phyloP scores from a whole-genome alignment of 1,140 invertebrate species.

The Drosophila tsacasi region DNA sequence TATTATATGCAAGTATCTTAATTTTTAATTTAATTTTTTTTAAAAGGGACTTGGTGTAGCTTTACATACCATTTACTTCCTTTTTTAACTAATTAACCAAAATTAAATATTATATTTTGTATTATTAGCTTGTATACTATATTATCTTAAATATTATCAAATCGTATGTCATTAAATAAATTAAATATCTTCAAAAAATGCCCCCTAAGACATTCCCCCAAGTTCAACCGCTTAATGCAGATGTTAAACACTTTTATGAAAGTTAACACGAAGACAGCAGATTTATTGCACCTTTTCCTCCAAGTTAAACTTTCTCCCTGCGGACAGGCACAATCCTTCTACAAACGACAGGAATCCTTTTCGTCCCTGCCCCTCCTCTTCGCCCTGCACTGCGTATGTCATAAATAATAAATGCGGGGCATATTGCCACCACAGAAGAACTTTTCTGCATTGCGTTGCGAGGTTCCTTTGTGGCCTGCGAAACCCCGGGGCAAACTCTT shows the following conservation, averaged over 20 bases:
- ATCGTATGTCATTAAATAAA: background rate
- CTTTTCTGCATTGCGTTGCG: conserved; percentile 44
- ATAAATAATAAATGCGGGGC: conserved; percentile 74
- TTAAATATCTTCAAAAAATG: background rate
- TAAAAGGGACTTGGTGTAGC: background rate
- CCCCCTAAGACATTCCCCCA: background rate
- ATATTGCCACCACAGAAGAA: conserved; percentile 57
- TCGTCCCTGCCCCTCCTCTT: background rate
- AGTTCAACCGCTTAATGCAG: conserved; percentile 6
- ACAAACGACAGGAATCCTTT: conserved; percentile 13
- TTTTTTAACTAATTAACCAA: background rate
- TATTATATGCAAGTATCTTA: background rate
- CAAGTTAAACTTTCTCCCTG: conserved; percentile 30
- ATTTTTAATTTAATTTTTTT: background rate
- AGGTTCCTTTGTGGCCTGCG: conserved; percentile 37
- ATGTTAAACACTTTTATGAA: conserved; percentile 8
- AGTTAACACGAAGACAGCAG: background rate
- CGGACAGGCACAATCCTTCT: conserved; percentile 31
- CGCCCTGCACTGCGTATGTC: conserved; percentile 57
- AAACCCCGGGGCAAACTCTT: conserved; percentile 15
- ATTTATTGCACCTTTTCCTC: conserved; percentile 29
- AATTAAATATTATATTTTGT: too few species aligned
- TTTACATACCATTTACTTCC: background rate
- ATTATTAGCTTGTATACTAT: background rate
- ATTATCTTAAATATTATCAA: background rate